Base-by-base conservation (phyloP, 2,797 vertebrate species). In the Brotogeris chrysoptera region DNA sequence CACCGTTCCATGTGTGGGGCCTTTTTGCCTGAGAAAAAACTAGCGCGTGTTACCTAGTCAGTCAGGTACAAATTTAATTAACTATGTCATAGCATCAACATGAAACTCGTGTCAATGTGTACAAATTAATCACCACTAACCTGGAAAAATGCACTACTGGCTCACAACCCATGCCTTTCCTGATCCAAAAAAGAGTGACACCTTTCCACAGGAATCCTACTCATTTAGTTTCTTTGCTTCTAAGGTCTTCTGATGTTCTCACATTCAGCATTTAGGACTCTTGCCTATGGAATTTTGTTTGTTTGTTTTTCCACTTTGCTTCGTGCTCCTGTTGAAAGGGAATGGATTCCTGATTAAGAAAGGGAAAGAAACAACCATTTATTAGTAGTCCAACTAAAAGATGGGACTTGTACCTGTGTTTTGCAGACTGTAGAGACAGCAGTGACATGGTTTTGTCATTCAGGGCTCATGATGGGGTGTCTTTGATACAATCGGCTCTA, bases 351-450 rank as follows among this genome's bases (percentile, higher is more conserved):
- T 43, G 57, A 6, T 10, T 1, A n/a, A 41, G 39, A 18, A 25
- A 21, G 77, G 36, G 44, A 34, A 39, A 24, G 50, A 7, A 39
- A 12, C 1, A 4, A 32, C 81, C 44, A 44, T 23, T 80, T 46
- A 32, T 24, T 14, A 3, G 13, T 41, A 50, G 27, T 10, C 34
- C 59, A 15, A 6, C 34, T 3, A 8, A 16, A 39, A 2, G 11
- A 0, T 0, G 1, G n/a, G 19, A 32, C 18, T 5, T 14, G 1
- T 21, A 19, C 20, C 38, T 4, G 32, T 11, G 25, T 2, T 43
- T 13, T 30, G 66, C 28, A 32, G 80, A 5, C 47, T 18, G 25
- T 8, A 23, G 55, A 23, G 76, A 32, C 36, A 17, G 73, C 41
- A 32, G 60, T 5, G 64, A 18, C 7, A 1, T 2, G 10, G 30